A percentile compares a stretch with the other conserved stretches of the same genome.
phyloP scores from a whole-genome alignment of 2,797 vertebrate species.

The Oreortyx pictus region DNA sequence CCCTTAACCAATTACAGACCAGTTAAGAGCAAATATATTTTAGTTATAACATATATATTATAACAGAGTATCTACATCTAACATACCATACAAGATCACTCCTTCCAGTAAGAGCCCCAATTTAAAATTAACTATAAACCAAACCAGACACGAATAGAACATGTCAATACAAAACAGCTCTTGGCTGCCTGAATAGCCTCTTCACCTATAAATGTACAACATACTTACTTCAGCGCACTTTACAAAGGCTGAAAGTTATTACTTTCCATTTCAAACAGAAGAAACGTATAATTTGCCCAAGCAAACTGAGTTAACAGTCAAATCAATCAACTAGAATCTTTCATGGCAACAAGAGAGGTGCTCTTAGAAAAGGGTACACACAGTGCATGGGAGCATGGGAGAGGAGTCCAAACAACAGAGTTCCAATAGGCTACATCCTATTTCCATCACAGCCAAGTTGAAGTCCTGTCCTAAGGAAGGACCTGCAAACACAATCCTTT shows the following conservation, averaged over 20 bases:
- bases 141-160: conserved; percentile 36
- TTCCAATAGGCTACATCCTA: not conserved
- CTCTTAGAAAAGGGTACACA: not conserved
- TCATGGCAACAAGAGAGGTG: rapidly evolving
- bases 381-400: rapidly evolving
- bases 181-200: conserved; percentile 31
- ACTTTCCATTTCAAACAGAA: conserved; percentile 20
- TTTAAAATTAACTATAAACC: conserved; percentile 50
- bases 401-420: not conserved
- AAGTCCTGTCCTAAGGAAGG: not conserved
- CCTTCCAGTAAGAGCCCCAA: conserved; percentile 56
- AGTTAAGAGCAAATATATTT: conserved; percentile 59
- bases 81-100: conserved; percentile 50
- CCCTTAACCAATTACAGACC: conserved; percentile 70
- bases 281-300: not conserved
- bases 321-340: not conserved
- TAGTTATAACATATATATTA: conserved; percentile 21
- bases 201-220: not conserved
- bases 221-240: conserved; percentile 40
- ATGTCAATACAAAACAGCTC: conserved; percentile 51
- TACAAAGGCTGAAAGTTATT: conserved; percentile 42
- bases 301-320: not conserved
- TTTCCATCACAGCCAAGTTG: rapidly evolving
- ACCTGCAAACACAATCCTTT: rapidly evolving
- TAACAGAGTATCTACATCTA: conserved; percentile 28